Percentiles rank a stretch among this genome's conserved stretches.
These are phyloP conservation scores for Cyclina sinensis DNA, from an alignment of 1,140 invertebrate genomes.

Conservation along the genomic window DNA sequence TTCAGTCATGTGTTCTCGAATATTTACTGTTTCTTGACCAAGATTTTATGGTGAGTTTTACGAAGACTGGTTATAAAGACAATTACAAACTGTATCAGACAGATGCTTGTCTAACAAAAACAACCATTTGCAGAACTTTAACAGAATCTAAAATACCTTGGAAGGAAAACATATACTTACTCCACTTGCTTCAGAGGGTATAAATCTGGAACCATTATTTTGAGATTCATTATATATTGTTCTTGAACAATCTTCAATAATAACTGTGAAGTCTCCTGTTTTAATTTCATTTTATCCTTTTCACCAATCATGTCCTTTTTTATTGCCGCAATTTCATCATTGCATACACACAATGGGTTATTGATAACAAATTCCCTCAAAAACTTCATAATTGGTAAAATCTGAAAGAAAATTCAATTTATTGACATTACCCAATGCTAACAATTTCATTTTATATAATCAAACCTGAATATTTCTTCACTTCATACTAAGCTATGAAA, in stretches of 20 bases:
- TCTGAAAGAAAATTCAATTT: constrained; percentile 78
- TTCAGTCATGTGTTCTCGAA: no score
- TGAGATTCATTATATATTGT: constrained; percentile 89
- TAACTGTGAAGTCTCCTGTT: constrained; percentile 89
- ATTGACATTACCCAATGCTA: no score
- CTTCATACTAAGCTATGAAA: no score
- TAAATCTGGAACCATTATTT: constrained; percentile 89
- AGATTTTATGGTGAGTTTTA: no score
- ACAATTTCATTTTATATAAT: no score
- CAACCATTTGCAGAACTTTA: no score
- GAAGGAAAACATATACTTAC: constrained; percentile 84
- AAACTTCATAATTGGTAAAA: constrained; percentile 89
- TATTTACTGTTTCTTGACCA: no score
- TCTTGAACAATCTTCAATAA: constrained; percentile 89
- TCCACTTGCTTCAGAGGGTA: constrained; percentile 89
- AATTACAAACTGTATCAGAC: no score
- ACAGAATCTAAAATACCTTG: no score
- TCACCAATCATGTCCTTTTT: constrained; percentile 87
- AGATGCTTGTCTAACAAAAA: no score
- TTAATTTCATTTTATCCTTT: constrained; percentile 90
- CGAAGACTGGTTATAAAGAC: no score
- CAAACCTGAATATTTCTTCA: no score
- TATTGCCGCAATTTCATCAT: constrained; percentile 91
- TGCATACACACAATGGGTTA: constrained; percentile 91
- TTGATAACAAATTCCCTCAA: constrained; percentile 91